Conservation (phyloP, 2,797 vertebrate species). For the Pangasius larnaudii region DNA sequence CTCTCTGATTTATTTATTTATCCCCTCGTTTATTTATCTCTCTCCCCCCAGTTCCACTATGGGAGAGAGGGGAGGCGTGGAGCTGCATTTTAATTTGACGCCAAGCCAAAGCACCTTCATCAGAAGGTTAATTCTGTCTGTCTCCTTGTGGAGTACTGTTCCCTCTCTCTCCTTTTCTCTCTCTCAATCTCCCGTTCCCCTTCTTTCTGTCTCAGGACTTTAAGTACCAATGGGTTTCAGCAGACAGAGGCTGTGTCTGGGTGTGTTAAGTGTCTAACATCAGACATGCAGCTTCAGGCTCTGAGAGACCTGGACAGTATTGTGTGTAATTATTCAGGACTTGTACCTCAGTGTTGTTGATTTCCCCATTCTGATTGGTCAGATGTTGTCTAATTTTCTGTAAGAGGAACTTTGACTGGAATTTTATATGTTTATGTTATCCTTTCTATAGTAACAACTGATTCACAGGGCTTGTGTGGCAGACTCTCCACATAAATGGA, state of each 20-base stretch:
- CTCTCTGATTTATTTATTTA: slow-evolving; percentile 51
- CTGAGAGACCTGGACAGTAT: background rate
- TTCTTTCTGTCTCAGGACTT: background rate
- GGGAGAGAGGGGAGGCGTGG: slow-evolving; percentile 53
- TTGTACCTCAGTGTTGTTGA: background rate
- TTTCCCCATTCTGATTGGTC: background rate
- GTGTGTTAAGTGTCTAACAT: slow-evolving; percentile 14
- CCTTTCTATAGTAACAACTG: background rate
- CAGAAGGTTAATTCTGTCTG: slow-evolving; percentile 64
- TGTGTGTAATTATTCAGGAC: slow-evolving; percentile 3
- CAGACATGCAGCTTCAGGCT: slow-evolving; percentile 1
- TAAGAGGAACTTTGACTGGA: background rate
- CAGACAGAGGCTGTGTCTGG: background rate
- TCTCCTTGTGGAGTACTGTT: slow-evolving; percentile 55
- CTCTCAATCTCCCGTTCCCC: background rate
- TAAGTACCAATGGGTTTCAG: background rate
- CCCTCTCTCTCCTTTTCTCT: slow-evolving; percentile 2
- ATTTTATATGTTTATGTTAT: too few species aligned
- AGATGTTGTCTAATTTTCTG: background rate
- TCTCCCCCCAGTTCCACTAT: slow-evolving; percentile 39
- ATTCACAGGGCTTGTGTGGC: background rate
- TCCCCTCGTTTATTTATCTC: slow-evolving; percentile 55
- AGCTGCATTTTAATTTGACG: slow-evolving; percentile 63
- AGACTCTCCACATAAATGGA: background rate
- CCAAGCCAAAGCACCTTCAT: slow-evolving; percentile 58